These are phyloP conservation scores for Diaphora mendica DNA, from an alignment of 2,888 invertebrate genomes.

Conservation along the genomic window DNA sequence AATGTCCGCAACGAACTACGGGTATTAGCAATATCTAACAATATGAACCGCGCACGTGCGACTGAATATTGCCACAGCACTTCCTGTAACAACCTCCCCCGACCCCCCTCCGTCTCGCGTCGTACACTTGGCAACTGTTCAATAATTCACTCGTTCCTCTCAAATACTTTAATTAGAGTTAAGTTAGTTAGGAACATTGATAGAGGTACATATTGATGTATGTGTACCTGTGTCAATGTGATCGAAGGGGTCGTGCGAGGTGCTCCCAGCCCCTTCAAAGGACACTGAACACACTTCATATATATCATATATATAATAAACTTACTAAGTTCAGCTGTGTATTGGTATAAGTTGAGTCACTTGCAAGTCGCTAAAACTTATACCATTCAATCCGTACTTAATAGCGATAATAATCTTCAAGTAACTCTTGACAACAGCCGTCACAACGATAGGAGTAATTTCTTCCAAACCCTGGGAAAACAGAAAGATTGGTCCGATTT, in stretches of 20 bases:
- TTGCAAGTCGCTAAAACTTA: background rate
- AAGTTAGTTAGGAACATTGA: conserved; percentile 3
- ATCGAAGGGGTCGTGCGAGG: background rate
- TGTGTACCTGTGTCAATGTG: background rate
- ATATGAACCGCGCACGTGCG: background rate
- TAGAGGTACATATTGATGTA: background rate
- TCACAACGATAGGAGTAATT: background rate
- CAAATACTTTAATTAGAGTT: conserved; percentile 15
- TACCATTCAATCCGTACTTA: background rate
- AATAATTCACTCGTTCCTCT: conserved; percentile 17
- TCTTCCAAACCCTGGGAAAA: background rate
- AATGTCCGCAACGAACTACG: background rate
- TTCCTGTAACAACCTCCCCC: background rate
- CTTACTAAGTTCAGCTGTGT: background rate
- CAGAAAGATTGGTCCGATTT: background rate
- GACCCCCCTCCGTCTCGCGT: background rate
- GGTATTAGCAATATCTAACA: background rate
- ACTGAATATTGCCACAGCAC: conserved; percentile 4
- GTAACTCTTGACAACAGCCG: background rate
- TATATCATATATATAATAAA: too few species aligned
- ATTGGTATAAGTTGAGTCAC: background rate
- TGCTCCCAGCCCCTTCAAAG: background rate
- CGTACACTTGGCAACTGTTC: conserved; percentile 15
- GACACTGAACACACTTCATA: conserved; percentile 10
- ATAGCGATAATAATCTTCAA: background rate